phyloP scores from a whole-genome alignment of 2,797 vertebrate genomes.

The Mormyrus proboscirostris region DNA sequence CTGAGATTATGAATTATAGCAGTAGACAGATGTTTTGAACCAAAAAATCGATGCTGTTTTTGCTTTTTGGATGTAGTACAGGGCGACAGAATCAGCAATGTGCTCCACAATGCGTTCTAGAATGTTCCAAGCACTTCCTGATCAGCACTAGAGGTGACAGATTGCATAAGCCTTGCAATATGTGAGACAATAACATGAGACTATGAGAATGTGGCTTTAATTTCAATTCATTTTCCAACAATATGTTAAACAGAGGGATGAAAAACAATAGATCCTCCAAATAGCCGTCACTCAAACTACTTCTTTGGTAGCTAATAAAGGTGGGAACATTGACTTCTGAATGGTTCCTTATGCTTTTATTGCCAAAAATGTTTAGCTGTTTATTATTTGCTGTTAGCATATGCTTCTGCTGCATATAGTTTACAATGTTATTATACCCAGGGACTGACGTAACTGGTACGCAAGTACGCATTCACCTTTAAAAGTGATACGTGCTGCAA shows the following conservation, averaged over 20 bases:
- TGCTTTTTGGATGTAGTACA: background rate
- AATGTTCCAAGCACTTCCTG: background rate
- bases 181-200: background rate
- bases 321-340: background rate
- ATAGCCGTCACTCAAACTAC: background rate
- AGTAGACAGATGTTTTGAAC: constrained; percentile 20
- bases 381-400: background rate
- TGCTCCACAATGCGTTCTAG: background rate
- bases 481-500: background rate
- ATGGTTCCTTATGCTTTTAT: constrained; percentile 2
- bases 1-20: background rate
- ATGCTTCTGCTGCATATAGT: background rate
- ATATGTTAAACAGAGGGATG: background rate
- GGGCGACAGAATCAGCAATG: background rate
- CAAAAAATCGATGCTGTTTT: background rate
- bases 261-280: constrained; percentile 4
- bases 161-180: background rate
- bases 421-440: background rate
- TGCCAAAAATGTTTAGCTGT: background rate
- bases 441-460: background rate
- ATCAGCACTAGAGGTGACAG: background rate
- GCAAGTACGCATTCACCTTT: background rate
- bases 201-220: constrained; percentile 12
- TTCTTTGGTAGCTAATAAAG: background rate
- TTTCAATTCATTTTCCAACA: background rate